phyloP scores from a whole-genome alignment of 1,140 invertebrate species.

The Conopomorpha cramerella region DNA sequence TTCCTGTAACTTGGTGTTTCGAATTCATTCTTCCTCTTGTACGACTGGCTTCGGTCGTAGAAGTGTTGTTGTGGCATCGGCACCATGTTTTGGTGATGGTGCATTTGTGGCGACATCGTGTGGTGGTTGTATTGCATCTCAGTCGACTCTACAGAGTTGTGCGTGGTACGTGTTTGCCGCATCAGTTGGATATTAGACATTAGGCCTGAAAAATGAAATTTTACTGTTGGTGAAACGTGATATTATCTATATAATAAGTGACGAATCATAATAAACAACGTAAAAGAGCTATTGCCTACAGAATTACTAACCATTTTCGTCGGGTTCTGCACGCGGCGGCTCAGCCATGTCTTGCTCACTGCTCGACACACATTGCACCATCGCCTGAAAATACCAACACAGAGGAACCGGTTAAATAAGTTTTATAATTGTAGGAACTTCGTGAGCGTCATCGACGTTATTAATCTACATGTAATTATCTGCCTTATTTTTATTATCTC shows the following conservation, averaged over 20 bases:
- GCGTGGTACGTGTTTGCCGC: conserved; percentile 27
- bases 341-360: conserved; percentile 72
- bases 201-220: conserved; percentile 44
- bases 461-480: too few species aligned
- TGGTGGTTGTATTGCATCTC: conserved; percentile 42
- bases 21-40: conserved; percentile 47
- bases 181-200: conserved; percentile 40
- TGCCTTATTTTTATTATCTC: too few species aligned
- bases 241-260: too few species aligned
- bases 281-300: too few species aligned
- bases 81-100: conserved; percentile 28
- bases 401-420: conserved; percentile 1
- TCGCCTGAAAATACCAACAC: conserved; percentile 62
- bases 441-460: too few species aligned
- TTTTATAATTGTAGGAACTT: neutral
- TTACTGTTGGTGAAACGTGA: too few species aligned
- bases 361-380: conserved; percentile 85
- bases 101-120: conserved; percentile 20
- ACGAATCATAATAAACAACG: too few species aligned
- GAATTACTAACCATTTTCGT: too few species aligned
- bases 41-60: conserved; percentile 34
- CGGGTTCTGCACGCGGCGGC: too few species aligned
- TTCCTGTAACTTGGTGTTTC: conserved; percentile 32
- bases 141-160: conserved; percentile 38
- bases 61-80: conserved; percentile 35